Conservation (phyloP, 2,113 vertebrate species). For the Lepus americanus region DNA sequence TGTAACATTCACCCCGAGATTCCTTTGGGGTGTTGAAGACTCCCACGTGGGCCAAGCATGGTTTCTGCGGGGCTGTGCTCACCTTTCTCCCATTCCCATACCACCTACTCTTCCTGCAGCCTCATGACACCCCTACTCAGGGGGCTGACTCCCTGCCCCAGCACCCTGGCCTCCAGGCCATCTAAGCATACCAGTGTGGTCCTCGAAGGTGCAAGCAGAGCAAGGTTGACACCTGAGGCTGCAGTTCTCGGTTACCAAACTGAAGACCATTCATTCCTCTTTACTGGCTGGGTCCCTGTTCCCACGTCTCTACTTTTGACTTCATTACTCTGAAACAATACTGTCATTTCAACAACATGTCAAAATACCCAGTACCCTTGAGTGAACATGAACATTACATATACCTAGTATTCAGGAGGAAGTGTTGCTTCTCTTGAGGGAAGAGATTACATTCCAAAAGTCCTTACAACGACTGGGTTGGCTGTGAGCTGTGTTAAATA, state of each 20-base stretch:
- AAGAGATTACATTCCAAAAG: slow-evolving; percentile 7
- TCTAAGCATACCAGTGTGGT: background rate
- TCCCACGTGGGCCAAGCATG: background rate
- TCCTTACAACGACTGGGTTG: slow-evolving; percentile 17
- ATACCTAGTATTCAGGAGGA: slow-evolving; percentile 25
- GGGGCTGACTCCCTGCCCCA: background rate
- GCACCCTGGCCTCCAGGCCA: background rate
- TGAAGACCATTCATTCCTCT: background rate
- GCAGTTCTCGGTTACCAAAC: background rate
- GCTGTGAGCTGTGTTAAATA: background rate
- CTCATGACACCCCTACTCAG: accelerated
- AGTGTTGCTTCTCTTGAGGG: background rate
- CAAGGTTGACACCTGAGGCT: background rate
- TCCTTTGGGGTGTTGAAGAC: background rate
- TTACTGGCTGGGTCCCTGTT: background rate
- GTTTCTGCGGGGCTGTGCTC: background rate
- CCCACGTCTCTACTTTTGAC: background rate
- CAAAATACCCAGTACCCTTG: background rate
- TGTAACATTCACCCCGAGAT: background rate
- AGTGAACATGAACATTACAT: background rate
- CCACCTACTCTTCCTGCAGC: accelerated
- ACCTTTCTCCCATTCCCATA: background rate
- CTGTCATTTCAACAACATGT: background rate
- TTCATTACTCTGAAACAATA: background rate
- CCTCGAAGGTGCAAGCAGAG: background rate